phyloP scores from a whole-genome alignment of 2,888 invertebrate species.

The Habrosyne pyritoides region DNA sequence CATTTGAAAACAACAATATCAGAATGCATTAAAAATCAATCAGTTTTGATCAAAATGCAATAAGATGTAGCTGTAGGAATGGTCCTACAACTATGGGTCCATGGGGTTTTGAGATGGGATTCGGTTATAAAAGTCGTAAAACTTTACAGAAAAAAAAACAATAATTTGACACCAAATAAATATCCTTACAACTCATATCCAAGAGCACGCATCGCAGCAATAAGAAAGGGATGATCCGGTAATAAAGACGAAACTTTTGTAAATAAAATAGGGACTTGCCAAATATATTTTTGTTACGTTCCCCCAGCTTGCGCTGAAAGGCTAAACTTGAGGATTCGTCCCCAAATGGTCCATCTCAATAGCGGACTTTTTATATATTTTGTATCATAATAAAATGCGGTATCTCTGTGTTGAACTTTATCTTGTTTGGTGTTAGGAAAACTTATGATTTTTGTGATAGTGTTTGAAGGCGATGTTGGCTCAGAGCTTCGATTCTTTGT shows the following conservation, averaged over 20 bases:
- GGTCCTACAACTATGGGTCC: too few species aligned
- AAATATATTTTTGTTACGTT: conserved; percentile 6
- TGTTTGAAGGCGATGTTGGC: too few species aligned
- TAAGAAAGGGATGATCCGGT: conserved; percentile 14
- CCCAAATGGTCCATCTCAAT: conserved; percentile 27
- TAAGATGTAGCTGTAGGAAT: too few species aligned
- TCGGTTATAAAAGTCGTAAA: neutral
- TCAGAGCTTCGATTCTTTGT: too few species aligned
- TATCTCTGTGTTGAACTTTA: conserved; percentile 23
- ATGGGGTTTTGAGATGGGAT: neutral
- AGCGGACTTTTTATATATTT: conserved; percentile 19
- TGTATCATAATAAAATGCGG: conserved; percentile 28
- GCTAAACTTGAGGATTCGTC: conserved; percentile 28
- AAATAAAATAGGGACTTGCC: conserved; percentile 9
- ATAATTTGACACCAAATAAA: neutral
- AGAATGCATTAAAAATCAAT: too few species aligned
- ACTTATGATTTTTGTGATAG: conserved; percentile 24
- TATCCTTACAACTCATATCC: neutral
- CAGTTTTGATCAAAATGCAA: too few species aligned
- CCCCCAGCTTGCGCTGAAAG: neutral
- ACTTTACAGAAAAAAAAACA: neutral
- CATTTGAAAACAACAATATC: neutral
- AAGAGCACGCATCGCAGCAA: conserved; percentile 6
- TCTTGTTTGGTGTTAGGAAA: conserved; percentile 22
- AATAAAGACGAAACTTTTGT: neutral